Evolutionary conservation across 2,888 invertebrate genomes (phyloP), one percentile per base, ranked within the genome.

Genomic region (Chelonus formosanus): DNA sequence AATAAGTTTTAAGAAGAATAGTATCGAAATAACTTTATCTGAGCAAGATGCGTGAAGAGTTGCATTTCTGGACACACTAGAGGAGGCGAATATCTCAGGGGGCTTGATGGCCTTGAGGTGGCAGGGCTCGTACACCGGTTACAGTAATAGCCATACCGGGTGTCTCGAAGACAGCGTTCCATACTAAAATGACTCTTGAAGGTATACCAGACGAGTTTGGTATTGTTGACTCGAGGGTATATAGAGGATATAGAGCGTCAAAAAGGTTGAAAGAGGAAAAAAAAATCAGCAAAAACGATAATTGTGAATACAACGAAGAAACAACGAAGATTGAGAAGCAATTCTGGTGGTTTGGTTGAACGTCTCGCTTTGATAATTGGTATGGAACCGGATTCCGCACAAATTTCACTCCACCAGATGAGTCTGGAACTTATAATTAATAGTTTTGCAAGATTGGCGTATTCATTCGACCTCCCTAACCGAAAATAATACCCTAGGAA

Each of bases 361-460:
- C 52, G 52, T 32, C 67, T 58, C 34, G 45, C 45, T 45, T 10
- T 34, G 44, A 57, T 57, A 57, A 40, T 40, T 40, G 40, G 40
- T 40, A 40, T 40, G 6, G 40, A 40, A 40, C 40, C 73, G 78
- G 77, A 80, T 80, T 80, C 78, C 79, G 65, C 70, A 70, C 72
- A 68, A 74, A 71, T 72, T 10, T 48, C 10, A n/a, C 40, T 44
- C 44, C 32, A 32, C 61, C 57, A 34, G 48, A 36, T 64, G 59
- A 69, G 70, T 73, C 73, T 68, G 60, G 69, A 71, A 71, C 71
- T 67, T 74, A 74, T 81, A 82, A 83, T 82, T 81, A 82, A 82
- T 81, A 81, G 80, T 77, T 77, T 69, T 54, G 40, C 72, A 72
- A 69, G 58, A 10, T 35, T 50, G 53, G 34, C 53, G 55, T 55